Evolutionary conservation across 2,797 vertebrate species (phyloP), one percentile per base, ranked within the genome.

Genomic region (Acestrorhynchus altus): DNA sequence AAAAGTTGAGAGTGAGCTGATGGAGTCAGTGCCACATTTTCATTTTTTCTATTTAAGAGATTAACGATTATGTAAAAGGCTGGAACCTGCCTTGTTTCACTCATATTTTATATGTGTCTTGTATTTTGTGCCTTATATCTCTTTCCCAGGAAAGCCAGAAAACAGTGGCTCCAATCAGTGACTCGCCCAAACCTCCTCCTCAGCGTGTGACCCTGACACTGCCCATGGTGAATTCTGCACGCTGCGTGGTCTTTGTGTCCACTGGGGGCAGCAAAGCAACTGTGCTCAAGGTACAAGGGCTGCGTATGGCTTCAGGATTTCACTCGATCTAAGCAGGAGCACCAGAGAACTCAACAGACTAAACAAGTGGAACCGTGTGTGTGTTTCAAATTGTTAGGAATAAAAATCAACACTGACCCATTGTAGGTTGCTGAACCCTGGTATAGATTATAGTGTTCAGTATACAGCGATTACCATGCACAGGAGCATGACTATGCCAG

Each of bases 151-250:
- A 97, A 88, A 91, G 79, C 0, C 88, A 94, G 82, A 94, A 89
- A 84, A 94, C 92, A 0, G 96, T 98, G 28, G 97, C 95, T 3
- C 93, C 96, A 4, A 93, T 98, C 77, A 92, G 90, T 0, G 93
- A 98, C 87, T 98, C 97, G 7, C 97, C 97, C 0, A 98, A 98
- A 89, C 96, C 96, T 0, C 97, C 97, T 0, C 90, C 95, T 0
- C 88, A 95, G 80, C 93, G 97, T 0, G 92, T 98, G n/a, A 98
- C 96, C 8, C 86, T 98, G 65, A 98, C 97, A 0, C 91, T 98
- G 0, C 96, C 95, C 0, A 93, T 95, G 79, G 91, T 98, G 66
- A 98, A 98, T 0, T 91, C 96, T 0, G 96, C 97, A 0, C 93
- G 87, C 8, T 94, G 90, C 4, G 95, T 97, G 7, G 90, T 93